phyloP scores from a whole-genome alignment of 2,888 invertebrate genomes.

The Elegia similella region DNA sequence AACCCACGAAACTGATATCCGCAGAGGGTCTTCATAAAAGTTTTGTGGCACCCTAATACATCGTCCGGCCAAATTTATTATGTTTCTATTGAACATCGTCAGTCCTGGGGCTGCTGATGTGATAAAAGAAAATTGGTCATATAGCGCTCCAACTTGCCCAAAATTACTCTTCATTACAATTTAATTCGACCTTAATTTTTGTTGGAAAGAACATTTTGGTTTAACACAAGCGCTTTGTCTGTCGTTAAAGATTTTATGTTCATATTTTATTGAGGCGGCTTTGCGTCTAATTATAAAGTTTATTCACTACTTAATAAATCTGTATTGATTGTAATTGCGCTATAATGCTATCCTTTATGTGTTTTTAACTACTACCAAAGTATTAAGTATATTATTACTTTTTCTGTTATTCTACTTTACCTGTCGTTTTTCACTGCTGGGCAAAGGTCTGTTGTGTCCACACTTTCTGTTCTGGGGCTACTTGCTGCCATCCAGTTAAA shows the following conservation, averaged over 20 bases:
- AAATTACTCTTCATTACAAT: conserved; percentile 18
- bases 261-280: neutral
- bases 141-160: conserved; percentile 9
- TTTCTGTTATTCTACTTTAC: too few species aligned
- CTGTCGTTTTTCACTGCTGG: too few species aligned
- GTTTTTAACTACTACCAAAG: too few species aligned
- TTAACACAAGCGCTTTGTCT: neutral
- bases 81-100: conserved; percentile 20
- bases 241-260: neutral
- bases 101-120: conserved; percentile 5
- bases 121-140: conserved; percentile 18
- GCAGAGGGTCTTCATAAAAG: neutral
- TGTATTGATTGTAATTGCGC: too few species aligned
- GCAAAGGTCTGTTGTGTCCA: too few species aligned
- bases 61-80: conserved; percentile 24
- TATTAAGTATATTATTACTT: too few species aligned
- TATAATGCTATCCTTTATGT: too few species aligned
- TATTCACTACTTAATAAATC: too few species aligned
- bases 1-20: conserved; percentile 1
- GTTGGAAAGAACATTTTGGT: conserved; percentile 1
- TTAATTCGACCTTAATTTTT: conserved; percentile 4
- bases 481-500: too few species aligned
- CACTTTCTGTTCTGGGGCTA: too few species aligned
- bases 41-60: conserved; percentile 6
- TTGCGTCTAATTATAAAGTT: too few species aligned